These are phyloP conservation scores for Bucco capensis DNA, from an alignment of 2,113 vertebrate genomes.

Conservation along the genomic window DNA sequence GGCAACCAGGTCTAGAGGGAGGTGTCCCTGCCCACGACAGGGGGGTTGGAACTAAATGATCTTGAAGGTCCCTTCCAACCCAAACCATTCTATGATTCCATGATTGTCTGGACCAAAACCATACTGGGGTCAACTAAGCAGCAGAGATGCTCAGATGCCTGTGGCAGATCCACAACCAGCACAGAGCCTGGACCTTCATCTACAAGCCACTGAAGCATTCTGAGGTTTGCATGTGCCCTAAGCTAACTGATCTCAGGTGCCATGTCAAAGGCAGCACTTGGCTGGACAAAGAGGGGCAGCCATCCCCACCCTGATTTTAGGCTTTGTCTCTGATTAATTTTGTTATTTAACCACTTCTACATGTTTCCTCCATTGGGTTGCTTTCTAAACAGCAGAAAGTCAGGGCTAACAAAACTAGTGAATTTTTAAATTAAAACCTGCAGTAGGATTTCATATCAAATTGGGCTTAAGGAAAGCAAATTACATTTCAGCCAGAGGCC, in stretches of 20 bases:
- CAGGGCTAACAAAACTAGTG: background rate
- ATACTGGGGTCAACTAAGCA: background rate
- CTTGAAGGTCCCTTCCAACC: too few species aligned
- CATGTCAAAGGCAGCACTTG: background rate
- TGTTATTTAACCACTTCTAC: background rate
- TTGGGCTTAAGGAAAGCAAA: background rate
- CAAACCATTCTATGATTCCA: background rate
- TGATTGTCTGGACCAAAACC: background rate
- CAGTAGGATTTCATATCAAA: background rate
- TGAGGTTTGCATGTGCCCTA: too few species aligned
- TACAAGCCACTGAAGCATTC: background rate
- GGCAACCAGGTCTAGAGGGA: too few species aligned
- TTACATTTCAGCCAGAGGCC: conserved; percentile 33
- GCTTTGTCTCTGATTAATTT: background rate
- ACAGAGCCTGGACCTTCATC: background rate
- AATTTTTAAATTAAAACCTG: background rate
- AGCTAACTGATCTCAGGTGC: too few species aligned
- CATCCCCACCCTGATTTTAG: background rate
- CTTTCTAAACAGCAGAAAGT: background rate
- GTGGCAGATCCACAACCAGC: background rate
- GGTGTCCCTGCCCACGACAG: too few species aligned
- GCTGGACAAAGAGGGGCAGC: background rate
- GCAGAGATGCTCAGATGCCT: fast-evolving
- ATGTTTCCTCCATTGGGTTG: background rate
- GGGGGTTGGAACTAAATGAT: too few species aligned